These are phyloP conservation scores for Lymantria monacha DNA, from an alignment of 2,888 invertebrate genomes.

Conservation along the genomic window DNA sequence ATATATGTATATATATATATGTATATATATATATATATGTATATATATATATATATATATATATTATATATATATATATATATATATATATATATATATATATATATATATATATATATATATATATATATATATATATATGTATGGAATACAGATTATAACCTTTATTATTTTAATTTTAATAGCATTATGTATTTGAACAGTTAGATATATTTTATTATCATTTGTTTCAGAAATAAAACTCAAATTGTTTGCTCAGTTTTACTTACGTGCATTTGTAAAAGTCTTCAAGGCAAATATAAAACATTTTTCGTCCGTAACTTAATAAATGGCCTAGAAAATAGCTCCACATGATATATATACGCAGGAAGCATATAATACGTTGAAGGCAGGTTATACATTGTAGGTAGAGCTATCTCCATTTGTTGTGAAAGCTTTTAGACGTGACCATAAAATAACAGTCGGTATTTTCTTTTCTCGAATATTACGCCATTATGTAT, in stretches of 20 bases:
- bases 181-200: too few species aligned
- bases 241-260: neutral
- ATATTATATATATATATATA: too few species aligned
- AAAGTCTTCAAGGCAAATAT: slow-evolving; percentile 40
- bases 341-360: slow-evolving; percentile 60
- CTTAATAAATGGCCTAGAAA: slow-evolving; percentile 58
- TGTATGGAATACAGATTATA: too few species aligned
- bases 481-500: slow-evolving; percentile 27
- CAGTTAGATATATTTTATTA: too few species aligned
- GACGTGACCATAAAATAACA: slow-evolving; percentile 45
- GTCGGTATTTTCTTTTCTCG: slow-evolving; percentile 31
- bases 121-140: too few species aligned
- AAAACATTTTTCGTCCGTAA: slow-evolving; percentile 51
- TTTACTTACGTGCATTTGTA: slow-evolving; percentile 14
- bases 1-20: too few species aligned
- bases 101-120: too few species aligned
- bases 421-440: slow-evolving; percentile 54
- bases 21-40: too few species aligned
- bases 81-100: too few species aligned
- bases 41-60: too few species aligned
- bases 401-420: slow-evolving; percentile 53
- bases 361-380: slow-evolving; percentile 59
- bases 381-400: slow-evolving; percentile 60
- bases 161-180: too few species aligned
- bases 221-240: too few species aligned